Base-by-base conservation (phyloP, 2,113 vertebrate species). In the Crotalus tigris region DNA sequence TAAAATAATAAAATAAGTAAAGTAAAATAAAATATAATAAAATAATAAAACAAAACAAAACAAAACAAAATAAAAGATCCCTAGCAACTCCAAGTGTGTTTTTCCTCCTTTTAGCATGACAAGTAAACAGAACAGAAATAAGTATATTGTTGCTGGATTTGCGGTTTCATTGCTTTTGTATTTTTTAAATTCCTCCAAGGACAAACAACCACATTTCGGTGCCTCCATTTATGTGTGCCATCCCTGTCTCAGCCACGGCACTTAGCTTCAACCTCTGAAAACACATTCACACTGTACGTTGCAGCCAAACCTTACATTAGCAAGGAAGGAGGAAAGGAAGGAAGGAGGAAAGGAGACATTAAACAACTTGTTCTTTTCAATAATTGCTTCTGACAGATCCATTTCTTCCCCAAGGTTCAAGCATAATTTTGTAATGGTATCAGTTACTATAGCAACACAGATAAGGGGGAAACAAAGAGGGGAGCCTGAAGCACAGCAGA, bases 401-500 rank as follows among this genome's bases (percentile, higher is more conserved):
- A 89, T 97, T 97, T 95, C 97, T 97, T 96, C 97, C 85, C 92
- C 97, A 90, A 94, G 97, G 97, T 96, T 98, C 97, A 93, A 96
- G 96, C 97, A 97, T 97, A 96, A 97, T 98, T 97, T 98, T 96
- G 96, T 97, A 97, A 97, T 93, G 95, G 97, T 93, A 97, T 95
- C 92, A 81, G 97, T 98, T 97, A 95, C 98, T 95, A 98, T 97
- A 97, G 97, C 97, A 97, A 98, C 97, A 94, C 39, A 95, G 24
- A 44, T 1, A 39, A 0, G 19, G 12, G 33, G 6, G 9, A 26
- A 19, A 1, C 95, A 96, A 97, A 97, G 97, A 97, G 12, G 96
- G 91, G 92, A 95, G 95, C 96, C 96, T 95, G 91, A 85, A 97
- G 97, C 97, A 96, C 85, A 92, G 97, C 95, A 91, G 96, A 93